A percentile compares a stretch with the other conserved stretches of the same genome.
Conservation (phyloP, 2,888 invertebrate species). For the Macropis europaea region DNA sequence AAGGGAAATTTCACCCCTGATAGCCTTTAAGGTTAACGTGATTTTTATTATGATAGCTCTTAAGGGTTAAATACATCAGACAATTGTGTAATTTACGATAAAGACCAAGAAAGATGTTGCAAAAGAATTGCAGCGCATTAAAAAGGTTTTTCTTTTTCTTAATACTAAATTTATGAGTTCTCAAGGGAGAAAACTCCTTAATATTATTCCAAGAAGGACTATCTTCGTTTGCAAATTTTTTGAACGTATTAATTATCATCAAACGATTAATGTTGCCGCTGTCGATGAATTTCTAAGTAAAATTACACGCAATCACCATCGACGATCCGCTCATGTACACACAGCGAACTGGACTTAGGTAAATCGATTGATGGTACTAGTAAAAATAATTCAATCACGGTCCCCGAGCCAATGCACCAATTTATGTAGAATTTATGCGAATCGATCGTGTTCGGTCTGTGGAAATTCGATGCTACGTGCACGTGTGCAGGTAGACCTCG, state of each 20-base stretch:
- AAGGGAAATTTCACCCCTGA: too few relatives aligned
- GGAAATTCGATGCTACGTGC: background rate
- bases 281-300: conserved; percentile 12
- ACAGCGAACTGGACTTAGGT: background rate
- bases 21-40: too few relatives aligned
- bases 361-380: conserved; percentile 27
- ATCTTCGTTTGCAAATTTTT: background rate
- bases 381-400: conserved; percentile 33
- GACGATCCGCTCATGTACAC: background rate
- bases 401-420: conserved; percentile 2
- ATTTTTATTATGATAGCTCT: too few relatives aligned
- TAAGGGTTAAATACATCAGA: too few relatives aligned
- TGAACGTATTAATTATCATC: background rate
- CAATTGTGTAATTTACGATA: too few relatives aligned
- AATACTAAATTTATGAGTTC: too few relatives aligned
- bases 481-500: conserved; percentile 11
- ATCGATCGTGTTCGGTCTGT: conserved; percentile 5
- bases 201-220: too few relatives aligned
- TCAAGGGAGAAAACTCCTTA: conserved; percentile 5
- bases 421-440: conserved; percentile 35
- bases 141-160: too few relatives aligned
- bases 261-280: background rate
- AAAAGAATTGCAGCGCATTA: too few relatives aligned
- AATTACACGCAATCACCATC: conserved; percentile 9
- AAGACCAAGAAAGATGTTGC: too few relatives aligned